A percentile compares a stretch with the other conserved stretches of the same genome.
Evolutionary conservation across 2,888 invertebrate species (phyloP).

Genomic region (Piscicola geometra): DNA sequence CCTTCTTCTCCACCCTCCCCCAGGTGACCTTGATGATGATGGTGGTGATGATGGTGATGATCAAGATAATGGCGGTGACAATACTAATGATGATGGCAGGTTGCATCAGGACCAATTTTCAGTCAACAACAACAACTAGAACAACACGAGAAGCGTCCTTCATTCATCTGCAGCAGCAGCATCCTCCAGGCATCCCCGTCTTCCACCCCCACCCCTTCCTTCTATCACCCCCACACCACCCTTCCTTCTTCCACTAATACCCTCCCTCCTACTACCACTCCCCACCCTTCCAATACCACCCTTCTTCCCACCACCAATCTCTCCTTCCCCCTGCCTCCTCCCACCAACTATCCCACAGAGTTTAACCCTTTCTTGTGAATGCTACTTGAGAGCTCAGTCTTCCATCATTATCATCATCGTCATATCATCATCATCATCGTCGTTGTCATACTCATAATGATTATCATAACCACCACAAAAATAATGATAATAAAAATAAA

Average conservation of each 20-base stretch:
- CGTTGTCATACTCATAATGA: too few species aligned
- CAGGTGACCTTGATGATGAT: too few species aligned
- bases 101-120: too few species aligned
- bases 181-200: neutral
- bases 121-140: too few species aligned
- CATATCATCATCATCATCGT: too few species aligned
- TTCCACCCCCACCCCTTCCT: neutral
- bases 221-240: neutral
- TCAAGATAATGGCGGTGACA: too few species aligned
- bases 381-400: neutral
- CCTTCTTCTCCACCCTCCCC: neutral
- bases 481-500: too few species aligned
- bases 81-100: too few species aligned
- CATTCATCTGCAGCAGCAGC: neutral
- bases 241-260: neutral
- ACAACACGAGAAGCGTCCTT: conserved; percentile 5
- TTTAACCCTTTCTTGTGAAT: conserved; percentile 31
- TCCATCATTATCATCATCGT: too few species aligned
- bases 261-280: neutral
- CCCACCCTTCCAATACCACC: neutral
- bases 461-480: too few species aligned
- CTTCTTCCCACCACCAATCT: neutral
- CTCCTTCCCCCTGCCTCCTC: neutral
- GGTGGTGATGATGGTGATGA: too few species aligned
- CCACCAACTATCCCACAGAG: conserved; percentile 27